Base-by-base conservation (phyloP, 2,797 vertebrate genomes). In the Cyprinodon diabolis region DNA sequence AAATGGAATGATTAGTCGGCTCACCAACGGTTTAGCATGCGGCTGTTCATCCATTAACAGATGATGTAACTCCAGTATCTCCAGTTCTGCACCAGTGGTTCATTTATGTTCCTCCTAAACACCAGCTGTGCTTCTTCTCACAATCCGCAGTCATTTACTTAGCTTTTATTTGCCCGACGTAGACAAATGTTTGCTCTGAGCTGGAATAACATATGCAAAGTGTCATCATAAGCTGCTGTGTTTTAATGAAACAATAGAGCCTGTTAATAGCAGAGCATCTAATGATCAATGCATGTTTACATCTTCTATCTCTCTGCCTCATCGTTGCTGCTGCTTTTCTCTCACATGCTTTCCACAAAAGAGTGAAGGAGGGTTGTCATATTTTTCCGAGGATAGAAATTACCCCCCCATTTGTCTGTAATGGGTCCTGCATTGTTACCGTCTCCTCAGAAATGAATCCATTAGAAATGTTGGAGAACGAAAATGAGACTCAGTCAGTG, bases 381-480 rank as follows among this genome's bases (percentile, higher is more conserved):
- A 81, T 83, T 78, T 81, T 56, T 77, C 55, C 6, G 19, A 84
- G 78, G 51, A 69, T 57, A 66, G 76, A 85, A 83, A 87, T 86
- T 77, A 84, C 40, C 68, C 74, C 0, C 8, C 82, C 76, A 80
- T 87, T 85, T 76, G 77, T 77, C 72, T 67, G 2, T 85, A 82
- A 90, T 86, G 72, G 73, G 12, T 60, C 19, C 62, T 1, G 71
- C 71, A 74, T 87, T 87, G 86, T 89, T 74, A 60, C 45, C 5
- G 21, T 76, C 54, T 69, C 68, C 17, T 76, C 75, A 86, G 76
- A 86, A 86, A 86, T 89, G 80, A 90, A 89, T 87, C 85, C 81
- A 85, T 91, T 84, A 84, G 79, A 85, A 81, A 82, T 74, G 79
- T 58, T 65, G 75, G 77, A 74, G 80, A 86, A 80, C 1, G 21